Percentiles rank a stretch among this genome's conserved stretches.
Evolutionary conservation across 2,113 vertebrate genomes (phyloP).

Genomic region (Aldabrachelys gigantea): DNA sequence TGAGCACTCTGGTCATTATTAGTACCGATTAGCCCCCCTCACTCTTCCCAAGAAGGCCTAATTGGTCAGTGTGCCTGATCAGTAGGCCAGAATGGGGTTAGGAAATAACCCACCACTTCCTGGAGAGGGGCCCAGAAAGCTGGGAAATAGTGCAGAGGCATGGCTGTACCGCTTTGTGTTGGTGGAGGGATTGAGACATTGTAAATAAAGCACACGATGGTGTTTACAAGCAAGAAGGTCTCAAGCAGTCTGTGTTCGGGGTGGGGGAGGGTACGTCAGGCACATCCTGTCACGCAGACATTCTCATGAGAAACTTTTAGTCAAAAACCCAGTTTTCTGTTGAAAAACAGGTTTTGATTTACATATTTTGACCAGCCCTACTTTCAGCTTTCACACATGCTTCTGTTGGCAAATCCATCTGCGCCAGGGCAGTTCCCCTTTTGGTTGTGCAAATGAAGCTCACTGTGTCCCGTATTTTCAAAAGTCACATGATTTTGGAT

Average conservation of each 20-base stretch:
- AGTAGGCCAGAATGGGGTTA: neutral
- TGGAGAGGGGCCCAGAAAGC: neutral
- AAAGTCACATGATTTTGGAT: rapidly evolving
- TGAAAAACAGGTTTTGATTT: neutral
- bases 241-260: neutral
- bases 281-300: neutral
- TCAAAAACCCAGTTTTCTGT: neutral
- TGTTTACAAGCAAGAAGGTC: neutral
- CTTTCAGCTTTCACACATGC: neutral
- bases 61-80: neutral
- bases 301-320: neutral
- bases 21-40: neutral
- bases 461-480: neutral
- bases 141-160: neutral
- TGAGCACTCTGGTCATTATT: neutral
- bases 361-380: neutral
- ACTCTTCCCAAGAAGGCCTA: neutral
- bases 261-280: neutral
- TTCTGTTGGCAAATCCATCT: neutral
- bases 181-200: neutral
- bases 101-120: neutral
- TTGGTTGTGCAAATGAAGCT: neutral
- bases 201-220: neutral
- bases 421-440: neutral
- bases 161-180: neutral